Evolutionary conservation across 2,888 invertebrate genomes (phyloP), one percentile per base, ranked within the genome.

Genomic region (Romanomermis culicivorax): DNA sequence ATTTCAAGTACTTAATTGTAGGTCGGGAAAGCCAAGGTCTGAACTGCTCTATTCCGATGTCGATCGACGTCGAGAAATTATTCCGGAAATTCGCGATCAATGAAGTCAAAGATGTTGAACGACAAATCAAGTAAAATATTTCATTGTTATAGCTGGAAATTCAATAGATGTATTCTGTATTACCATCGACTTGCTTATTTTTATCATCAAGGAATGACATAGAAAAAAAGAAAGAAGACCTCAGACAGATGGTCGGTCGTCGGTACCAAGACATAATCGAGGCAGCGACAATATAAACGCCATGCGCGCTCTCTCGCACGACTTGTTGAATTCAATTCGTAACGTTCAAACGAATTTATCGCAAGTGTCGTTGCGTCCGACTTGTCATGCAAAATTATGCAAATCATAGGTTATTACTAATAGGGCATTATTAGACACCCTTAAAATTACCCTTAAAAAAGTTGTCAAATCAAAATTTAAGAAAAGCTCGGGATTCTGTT

Each of bases 221-320:
- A 64, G 91, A 93, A 68, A 79, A 81, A 58, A 91, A 91, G 72
- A 79, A 84, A 61, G 85, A 87, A 67, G 91, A 91, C 67, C 74
- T 93, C 36, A 78, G 91, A 49, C 84, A 85, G 43, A 84, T 91
- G 80, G 91, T 93, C 60, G 91, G 93, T 83, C 88, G 67, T 11
- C 77, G 89, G 55, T 95, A 97, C 68, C 77, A 93, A 62, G 95
- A 95, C 70, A 75, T 97, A 30, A 81, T 95, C 57, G 85, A 89
- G 69, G 95, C 95, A 20, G 91, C 91, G 91, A 93, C 66, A 88
- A 87, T 1, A 91, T 93, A 60, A 80, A 80, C 47, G 80, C 82
- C 60, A 87, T 87, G 87, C 82, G 71, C 58, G 64, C 60, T 47
- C 68, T 68, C 57, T 67, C 71, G 7, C 66, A 69, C 57, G 68